Conservation (phyloP, 2,888 invertebrate genomes). For the Cephus pygmeus region DNA sequence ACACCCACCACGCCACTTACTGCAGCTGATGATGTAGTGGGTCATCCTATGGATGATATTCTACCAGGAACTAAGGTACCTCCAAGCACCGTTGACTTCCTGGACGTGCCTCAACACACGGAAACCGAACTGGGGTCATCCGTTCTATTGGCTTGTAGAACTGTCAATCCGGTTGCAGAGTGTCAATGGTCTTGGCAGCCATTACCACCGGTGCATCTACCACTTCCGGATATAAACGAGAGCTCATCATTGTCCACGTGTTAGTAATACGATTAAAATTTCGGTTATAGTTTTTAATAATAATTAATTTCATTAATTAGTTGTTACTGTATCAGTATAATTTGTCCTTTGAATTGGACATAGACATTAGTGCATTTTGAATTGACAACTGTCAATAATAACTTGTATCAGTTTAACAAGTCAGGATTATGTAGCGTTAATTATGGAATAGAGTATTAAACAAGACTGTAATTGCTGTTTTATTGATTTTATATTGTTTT, state of each 20-base stretch:
- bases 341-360: background rate
- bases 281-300: background rate
- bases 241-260: slow-evolving; percentile 21
- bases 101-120: slow-evolving; percentile 51
- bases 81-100: slow-evolving; percentile 42
- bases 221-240: slow-evolving; percentile 55
- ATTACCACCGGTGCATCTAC: slow-evolving; percentile 54
- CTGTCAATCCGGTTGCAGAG: slow-evolving; percentile 53
- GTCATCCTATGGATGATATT: slow-evolving; percentile 51
- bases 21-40: slow-evolving; percentile 29
- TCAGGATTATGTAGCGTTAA: background rate
- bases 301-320: too few relatives aligned
- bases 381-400: background rate
- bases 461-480: background rate
- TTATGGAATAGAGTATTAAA: background rate
- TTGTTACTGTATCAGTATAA: too few relatives aligned
- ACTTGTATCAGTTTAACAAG: background rate
- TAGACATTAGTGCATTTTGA: background rate
- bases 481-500: background rate
- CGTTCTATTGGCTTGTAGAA: slow-evolving; percentile 56
- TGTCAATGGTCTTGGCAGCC: slow-evolving; percentile 63
- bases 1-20: slow-evolving; percentile 26
- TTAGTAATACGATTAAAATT: slow-evolving; percentile 12
- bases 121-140: slow-evolving; percentile 56
- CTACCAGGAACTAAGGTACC: slow-evolving; percentile 46